Base-by-base conservation (phyloP, 2,113 vertebrate species). In the Kryptolebias marmoratus region DNA sequence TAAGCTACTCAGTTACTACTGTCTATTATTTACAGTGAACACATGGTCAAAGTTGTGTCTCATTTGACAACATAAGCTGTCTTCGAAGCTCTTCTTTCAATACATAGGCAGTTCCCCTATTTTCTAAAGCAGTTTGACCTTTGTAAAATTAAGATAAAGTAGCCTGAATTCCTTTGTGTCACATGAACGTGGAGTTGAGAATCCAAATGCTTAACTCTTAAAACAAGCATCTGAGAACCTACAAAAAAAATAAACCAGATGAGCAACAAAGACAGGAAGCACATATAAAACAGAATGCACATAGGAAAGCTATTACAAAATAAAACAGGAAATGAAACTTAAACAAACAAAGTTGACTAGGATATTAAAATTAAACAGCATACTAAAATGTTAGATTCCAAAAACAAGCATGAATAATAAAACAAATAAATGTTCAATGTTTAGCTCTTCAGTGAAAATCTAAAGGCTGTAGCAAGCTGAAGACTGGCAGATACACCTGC, bases 401-500 rank as follows among this genome's bases (percentile, higher is more conserved):
- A 30, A 4, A 14, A n/a, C n/a, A 28, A 9, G 32, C 28, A 6
- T 60, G 18, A 44, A 42, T 3, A 36, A 6, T 27, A 44, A 42
- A 60, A 44, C 7, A 22, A 60, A 22, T 1, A 13, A 60, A 71
- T 84, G 53, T 62, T 81, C 59, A 27, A 32, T 72, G 45, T 69
- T 81, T 78, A 73, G 70, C 72, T 83, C 67, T 64, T 75, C 60
- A 70, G 70, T 71, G 68, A 73, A 85, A 87, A 84, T 86, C 77
- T 89, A 91, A 89, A 91, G 84, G 81, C 79, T 55, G 75, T 45
- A 74, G 72, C 84, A 91, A 86, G 80, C 87, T 74, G 74, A 49
- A 80, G 78, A 91, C 64, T 91, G 83, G 86, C 85, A 88, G 68
- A 87, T 82, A 85, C 87, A 91, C 85, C 88, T 89, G 85, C 84